These are phyloP conservation scores for Ranitomeya variabilis DNA, from an alignment of 2,113 vertebrate species.

Conservation along the genomic window DNA sequence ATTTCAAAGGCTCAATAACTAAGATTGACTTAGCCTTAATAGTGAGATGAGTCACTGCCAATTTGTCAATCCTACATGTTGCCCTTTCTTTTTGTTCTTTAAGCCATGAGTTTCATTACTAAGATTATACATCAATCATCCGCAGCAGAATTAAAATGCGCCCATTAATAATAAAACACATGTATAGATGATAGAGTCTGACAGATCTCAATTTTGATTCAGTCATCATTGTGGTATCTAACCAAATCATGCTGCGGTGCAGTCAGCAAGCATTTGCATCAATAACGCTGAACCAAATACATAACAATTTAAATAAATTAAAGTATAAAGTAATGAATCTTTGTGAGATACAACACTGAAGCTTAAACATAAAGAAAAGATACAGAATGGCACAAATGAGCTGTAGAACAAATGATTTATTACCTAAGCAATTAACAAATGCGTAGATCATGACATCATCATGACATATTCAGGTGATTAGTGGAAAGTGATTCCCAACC, in stretches of 20 bases:
- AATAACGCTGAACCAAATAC: constrained; percentile 1
- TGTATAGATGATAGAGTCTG: not conserved
- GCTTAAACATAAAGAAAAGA: not conserved
- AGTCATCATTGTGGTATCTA: constrained; percentile 23
- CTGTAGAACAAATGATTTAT: not conserved
- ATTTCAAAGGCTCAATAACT: not conserved
- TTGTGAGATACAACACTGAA: not conserved
- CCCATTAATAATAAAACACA: not conserved
- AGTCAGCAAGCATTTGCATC: not conserved
- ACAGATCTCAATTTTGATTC: constrained; percentile 59
- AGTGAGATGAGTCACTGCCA: constrained; percentile 8
- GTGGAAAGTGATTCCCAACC: not conserved
- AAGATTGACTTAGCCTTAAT: constrained; percentile 22
- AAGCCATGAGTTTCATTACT: constrained; percentile 17
- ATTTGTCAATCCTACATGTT: constrained; percentile 6
- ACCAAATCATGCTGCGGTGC: not conserved
- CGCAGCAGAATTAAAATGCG: not conserved
- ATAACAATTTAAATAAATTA: not conserved
- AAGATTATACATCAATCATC: constrained; percentile 32
- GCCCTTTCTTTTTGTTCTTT: constrained; percentile 18
- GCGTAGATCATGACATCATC: not conserved
- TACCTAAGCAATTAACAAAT: not conserved
- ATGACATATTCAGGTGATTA: not conserved
- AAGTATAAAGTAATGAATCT: not conserved
- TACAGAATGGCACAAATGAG: not conserved